These are phyloP conservation scores for Cisticola juncidis DNA, from an alignment of 2,113 vertebrate species.

Conservation along the genomic window DNA sequence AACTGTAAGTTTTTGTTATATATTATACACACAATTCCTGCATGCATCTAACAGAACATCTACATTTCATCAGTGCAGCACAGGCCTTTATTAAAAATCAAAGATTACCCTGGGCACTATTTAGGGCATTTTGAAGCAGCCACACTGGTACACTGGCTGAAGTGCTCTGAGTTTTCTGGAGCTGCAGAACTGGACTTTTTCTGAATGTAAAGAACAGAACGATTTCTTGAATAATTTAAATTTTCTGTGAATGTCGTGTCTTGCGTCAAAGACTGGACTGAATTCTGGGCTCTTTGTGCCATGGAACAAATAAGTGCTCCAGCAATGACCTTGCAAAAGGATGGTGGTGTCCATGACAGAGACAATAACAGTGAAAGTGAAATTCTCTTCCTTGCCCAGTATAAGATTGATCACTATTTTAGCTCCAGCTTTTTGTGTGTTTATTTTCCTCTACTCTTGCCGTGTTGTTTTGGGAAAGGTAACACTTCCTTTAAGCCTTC, in stretches of 20 bases:
- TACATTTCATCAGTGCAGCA: neutral
- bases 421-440: neutral
- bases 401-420: neutral
- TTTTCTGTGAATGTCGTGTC: neutral
- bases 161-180: neutral
- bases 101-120: neutral
- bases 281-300: neutral
- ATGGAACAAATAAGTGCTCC: neutral
- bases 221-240: neutral
- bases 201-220: neutral
- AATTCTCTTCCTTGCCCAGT: neutral
- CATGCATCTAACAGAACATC: neutral
- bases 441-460: neutral
- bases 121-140: neutral
- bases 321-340: neutral
- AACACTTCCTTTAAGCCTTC: neutral
- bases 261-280: neutral
- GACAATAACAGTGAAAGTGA: neutral
- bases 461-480: neutral
- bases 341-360: rapidly evolving
- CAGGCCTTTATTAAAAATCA: neutral
- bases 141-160: neutral
- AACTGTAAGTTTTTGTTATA: neutral
- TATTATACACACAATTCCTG: neutral
- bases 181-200: neutral